Conservation (phyloP, 2,113 vertebrate genomes). For the Athene cunicularia region DNA sequence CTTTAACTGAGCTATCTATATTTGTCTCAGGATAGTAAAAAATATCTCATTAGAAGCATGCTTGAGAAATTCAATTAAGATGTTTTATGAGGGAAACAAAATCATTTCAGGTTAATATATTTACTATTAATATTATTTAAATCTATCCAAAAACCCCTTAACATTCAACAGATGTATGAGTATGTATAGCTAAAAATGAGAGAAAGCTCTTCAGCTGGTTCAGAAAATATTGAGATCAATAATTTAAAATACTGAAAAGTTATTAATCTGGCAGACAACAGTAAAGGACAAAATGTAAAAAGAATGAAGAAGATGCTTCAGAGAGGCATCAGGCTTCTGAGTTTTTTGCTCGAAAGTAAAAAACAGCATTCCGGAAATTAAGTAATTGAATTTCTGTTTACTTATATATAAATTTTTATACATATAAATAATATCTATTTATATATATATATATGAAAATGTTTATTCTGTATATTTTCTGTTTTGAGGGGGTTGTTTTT, state of each 20-base stretch:
- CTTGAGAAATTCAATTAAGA: neutral
- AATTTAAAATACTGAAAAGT: neutral
- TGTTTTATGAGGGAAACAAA: neutral
- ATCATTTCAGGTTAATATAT: neutral
- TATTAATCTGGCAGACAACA: neutral
- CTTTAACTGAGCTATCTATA: neutral
- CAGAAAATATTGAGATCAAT: neutral
- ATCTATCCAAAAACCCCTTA: neutral
- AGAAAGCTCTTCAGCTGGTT: neutral
- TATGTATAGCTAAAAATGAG: neutral
- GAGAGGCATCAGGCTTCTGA: neutral
- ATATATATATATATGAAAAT: neutral
- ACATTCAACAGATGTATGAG: neutral
- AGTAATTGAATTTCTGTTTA: neutral
- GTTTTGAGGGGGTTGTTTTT: neutral
- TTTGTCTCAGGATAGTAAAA: neutral
- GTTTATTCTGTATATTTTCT: neutral
- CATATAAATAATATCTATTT: no score
- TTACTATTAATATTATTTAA: neutral
- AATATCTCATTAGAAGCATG: neutral
- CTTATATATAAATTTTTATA: neutral
- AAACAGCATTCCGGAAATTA: neutral
- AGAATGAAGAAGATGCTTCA: neutral
- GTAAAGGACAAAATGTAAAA: neutral
- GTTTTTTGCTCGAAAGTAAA: neutral